Conservation (phyloP, 2,797 vertebrate genomes). For the Coccyzus lansbergi region DNA sequence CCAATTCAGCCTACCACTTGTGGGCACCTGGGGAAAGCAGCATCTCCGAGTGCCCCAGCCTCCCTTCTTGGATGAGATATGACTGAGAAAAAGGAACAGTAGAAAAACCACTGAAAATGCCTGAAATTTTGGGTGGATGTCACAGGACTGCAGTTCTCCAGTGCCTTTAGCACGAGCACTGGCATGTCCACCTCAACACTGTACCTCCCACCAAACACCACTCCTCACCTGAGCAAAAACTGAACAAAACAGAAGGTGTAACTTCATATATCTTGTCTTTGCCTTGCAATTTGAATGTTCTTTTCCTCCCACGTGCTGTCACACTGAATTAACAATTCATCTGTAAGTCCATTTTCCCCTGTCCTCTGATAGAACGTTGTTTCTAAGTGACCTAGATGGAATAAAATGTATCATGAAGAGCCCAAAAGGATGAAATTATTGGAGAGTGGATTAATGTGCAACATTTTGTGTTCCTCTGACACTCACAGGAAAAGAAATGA, state of each 20-base stretch:
- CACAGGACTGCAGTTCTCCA: accelerated
- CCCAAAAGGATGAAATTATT: neutral
- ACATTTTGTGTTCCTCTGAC: neutral
- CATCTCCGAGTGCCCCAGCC: neutral
- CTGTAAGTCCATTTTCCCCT: neutral
- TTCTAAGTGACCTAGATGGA: slow-evolving; percentile 12
- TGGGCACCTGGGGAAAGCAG: neutral
- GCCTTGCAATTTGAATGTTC: neutral
- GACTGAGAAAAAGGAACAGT: accelerated
- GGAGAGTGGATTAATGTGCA: neutral
- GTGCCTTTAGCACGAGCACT: neutral
- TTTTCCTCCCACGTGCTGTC: neutral
- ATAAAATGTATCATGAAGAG: neutral
- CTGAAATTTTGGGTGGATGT: neutral
- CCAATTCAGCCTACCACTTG: neutral
- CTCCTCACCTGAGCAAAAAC: neutral
- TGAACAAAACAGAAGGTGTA: neutral
- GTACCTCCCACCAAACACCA: neutral
- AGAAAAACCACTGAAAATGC: neutral
- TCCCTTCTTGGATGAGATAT: neutral
- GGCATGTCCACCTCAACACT: neutral
- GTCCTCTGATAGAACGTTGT: neutral
- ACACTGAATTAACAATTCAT: neutral
- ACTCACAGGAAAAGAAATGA: neutral
- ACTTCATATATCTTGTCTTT: neutral